Evolutionary conservation across 23 tunicate genomes (phyloP).

Genomic region (Botrylloides violaceus): DNA sequence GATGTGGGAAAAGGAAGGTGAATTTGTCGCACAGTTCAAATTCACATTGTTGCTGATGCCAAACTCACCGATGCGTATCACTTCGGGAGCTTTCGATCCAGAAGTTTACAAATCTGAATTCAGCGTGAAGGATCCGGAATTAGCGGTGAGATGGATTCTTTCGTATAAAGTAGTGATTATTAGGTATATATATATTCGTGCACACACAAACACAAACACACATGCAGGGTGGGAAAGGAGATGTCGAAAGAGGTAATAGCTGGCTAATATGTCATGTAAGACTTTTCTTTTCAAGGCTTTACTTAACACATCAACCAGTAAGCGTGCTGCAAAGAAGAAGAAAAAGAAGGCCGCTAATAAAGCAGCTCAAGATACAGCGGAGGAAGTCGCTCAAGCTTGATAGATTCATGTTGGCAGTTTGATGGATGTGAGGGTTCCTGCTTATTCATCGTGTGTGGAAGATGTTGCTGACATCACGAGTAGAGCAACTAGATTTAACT

Average conservation of each 20-base stretch:
- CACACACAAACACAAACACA: too few relatives aligned
- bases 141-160: constrained; percentile 63
- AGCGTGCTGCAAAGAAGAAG: constrained; percentile 57
- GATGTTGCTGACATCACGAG: not conserved
- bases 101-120: constrained; percentile 52
- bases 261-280: too few relatives aligned
- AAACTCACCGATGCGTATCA: constrained; percentile 65
- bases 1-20: constrained; percentile 90
- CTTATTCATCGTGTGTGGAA: not conserved
- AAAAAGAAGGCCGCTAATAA: constrained; percentile 68
- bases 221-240: too few relatives aligned
- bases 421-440: not conserved
- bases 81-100: constrained; percentile 51
- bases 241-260: too few relatives aligned
- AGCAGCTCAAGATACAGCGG: constrained; percentile 39
- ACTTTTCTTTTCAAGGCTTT: constrained; percentile 18
- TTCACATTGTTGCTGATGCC: constrained; percentile 83
- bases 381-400: constrained; percentile 25
- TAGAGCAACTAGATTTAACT: not conserved
- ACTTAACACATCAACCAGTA: constrained; percentile 35
- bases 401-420: not conserved
- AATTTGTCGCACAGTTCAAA: constrained; percentile 93
- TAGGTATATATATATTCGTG: too few relatives aligned
- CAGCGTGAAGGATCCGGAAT: constrained; percentile 50
- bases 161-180: too few relatives aligned